Percentiles rank a stretch among this genome's conserved stretches.
These are phyloP conservation scores for Lutjanus argentimaculatus DNA, from an alignment of 2,797 vertebrate genomes.

Conservation along the genomic window DNA sequence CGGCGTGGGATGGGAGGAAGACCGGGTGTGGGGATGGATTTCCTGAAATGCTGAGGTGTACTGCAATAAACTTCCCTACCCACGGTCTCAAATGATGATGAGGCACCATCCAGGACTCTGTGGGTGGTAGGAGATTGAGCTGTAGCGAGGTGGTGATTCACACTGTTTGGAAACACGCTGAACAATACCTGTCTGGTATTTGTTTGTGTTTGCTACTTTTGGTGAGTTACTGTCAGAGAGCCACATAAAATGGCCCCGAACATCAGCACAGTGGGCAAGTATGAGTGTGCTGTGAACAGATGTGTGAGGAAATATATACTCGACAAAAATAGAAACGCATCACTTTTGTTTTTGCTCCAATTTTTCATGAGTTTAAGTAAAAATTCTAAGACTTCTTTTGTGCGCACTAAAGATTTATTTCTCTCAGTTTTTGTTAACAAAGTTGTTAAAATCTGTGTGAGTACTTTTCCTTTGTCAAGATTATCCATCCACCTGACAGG, in stretches of 20 bases:
- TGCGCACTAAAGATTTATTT: no score
- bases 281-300: constrained; percentile 40
- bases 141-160: constrained; percentile 75
- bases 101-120: constrained; percentile 76
- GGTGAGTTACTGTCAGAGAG: constrained; percentile 72
- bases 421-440: no score
- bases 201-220: constrained; percentile 73
- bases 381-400: no score
- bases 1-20: constrained; percentile 59
- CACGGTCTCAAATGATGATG: constrained; percentile 81
- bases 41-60: constrained; percentile 82
- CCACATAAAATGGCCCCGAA: constrained; percentile 43
- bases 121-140: constrained; percentile 77
- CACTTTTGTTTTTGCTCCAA: no score
- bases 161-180: constrained; percentile 72
- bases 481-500: no score
- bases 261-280: constrained; percentile 34
- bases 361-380: no score
- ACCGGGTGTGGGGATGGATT: constrained; percentile 71
- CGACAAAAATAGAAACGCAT: no score
- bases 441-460: no score
- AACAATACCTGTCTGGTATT: constrained; percentile 73
- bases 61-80: constrained; percentile 81
- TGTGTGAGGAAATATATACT: constrained; percentile 16
- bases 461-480: no score